Base-by-base conservation (phyloP, 1,140 invertebrate genomes). In the Reticulitermes speratus region DNA sequence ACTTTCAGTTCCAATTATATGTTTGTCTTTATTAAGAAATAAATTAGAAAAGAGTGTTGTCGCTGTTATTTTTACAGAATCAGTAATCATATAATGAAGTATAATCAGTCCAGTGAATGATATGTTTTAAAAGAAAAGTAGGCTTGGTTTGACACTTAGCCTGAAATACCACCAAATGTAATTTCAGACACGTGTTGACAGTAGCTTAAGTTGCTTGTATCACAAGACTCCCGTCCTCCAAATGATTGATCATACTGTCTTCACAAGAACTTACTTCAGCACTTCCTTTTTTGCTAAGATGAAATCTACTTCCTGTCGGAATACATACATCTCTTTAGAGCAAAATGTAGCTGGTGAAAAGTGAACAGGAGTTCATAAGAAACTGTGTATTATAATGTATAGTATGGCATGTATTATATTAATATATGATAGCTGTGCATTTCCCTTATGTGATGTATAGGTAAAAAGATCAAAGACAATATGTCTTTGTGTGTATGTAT, bases 301-400 rank as follows among this genome's bases (percentile, higher is more conserved):
- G 65, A 14, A 75, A 75, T 75, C 59, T 75, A 75, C n/a, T 75
- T 75, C 59, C 25, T 75, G 12, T 75, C 25, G n/a, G n/a, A 75
- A 75, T 75, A n/a, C n/a, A 75, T 75, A 8, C 65, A 75, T 9
- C 65, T 75, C 19, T 65, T 2, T 75, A n/a, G 65, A 30, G n/a
- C 65, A 75, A 75, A 30, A 75, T 75, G n/a, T 75, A 30, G 65
- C 5, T 30, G 52, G 52, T 55, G 65, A 75, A 30, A 59, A 75
- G 14, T 30, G n/a, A 75, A n/a, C 25, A 16, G n/a, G 9, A 11
- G 7, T 75, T 75, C 25, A 75, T n/a, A 30, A 75, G 65, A 75
- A 75, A 75, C n/a, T 75, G 65, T 75, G 65, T 75, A 75, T 75
- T 16, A 75, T 75, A 75, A 30, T 75, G 65, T 75, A 75, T 75